phyloP scores from a whole-genome alignment of 92 coral and sea anemone genomes.

The Actinernus sp. region DNA sequence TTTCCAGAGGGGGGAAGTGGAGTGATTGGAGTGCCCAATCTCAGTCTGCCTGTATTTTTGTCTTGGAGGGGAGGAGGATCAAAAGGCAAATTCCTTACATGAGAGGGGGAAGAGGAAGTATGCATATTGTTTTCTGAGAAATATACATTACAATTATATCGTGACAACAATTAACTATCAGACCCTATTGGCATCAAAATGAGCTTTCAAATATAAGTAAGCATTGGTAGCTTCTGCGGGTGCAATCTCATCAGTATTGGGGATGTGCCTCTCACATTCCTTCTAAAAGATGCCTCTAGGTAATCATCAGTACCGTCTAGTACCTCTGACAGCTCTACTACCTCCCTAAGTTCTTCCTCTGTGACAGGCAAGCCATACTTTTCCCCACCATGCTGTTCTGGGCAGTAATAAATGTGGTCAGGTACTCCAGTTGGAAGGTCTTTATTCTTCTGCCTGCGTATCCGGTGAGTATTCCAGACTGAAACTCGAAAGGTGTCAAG shows the following conservation, averaged over 20 bases:
- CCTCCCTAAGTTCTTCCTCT: slow-evolving; percentile 64
- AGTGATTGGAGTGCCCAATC: no score
- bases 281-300: slow-evolving; percentile 31
- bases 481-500: slow-evolving; percentile 29
- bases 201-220: slow-evolving; percentile 40
- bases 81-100: no score
- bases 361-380: slow-evolving; percentile 57
- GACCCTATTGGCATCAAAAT: no score
- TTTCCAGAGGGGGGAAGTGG: no score
- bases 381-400: slow-evolving; percentile 58
- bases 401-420: slow-evolving; percentile 58
- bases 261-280: slow-evolving; percentile 72
- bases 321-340: slow-evolving; percentile 53
- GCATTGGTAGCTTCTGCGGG: slow-evolving; percentile 55
- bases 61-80: no score
- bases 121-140: no score
- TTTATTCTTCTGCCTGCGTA: slow-evolving; percentile 40
- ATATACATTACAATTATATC: no score
- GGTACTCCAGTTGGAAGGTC: no score
- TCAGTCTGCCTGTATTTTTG: no score
- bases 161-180: no score
- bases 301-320: slow-evolving; percentile 61
- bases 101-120: no score
- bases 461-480: slow-evolving; percentile 51
- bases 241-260: slow-evolving; percentile 56